Evolutionary conservation across 2,888 invertebrate genomes (phyloP).

Genomic region (Marronus borbonicus): DNA sequence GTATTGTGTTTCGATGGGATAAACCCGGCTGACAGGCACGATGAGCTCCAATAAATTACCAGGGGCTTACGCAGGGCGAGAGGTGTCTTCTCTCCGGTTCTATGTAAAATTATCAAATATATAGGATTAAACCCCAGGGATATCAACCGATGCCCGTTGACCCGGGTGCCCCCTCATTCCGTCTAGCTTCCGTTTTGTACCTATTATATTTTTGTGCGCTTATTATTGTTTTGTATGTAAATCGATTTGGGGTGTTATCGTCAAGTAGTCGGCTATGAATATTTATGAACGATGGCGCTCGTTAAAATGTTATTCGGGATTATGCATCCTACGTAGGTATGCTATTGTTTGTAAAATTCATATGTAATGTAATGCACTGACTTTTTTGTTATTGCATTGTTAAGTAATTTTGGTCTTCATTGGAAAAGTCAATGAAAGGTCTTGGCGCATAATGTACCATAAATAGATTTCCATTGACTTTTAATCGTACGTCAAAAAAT

Average conservation of each 20-base stretch:
- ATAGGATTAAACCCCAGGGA: conserved; percentile 43
- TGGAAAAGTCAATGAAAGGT: too few species aligned
- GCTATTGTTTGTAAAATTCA: too few species aligned
- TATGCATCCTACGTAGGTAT: neutral
- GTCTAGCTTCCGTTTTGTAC: conserved; percentile 6
- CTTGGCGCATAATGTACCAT: too few species aligned
- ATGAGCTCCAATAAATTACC: conserved; percentile 46
- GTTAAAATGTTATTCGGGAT: neutral
- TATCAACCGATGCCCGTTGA: conserved; percentile 18
- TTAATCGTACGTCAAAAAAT: too few species aligned
- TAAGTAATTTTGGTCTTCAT: too few species aligned
- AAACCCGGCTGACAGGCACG: conserved; percentile 46
- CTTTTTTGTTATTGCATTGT: too few species aligned
- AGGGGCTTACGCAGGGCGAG: conserved; percentile 31
- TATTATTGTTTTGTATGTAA: conserved; percentile 35
- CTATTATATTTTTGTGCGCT: conserved; percentile 21
- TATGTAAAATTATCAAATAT: conserved; percentile 46
- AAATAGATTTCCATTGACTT: too few species aligned
- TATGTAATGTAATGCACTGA: too few species aligned
- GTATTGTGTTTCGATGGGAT: conserved; percentile 20
- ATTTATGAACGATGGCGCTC: neutral
- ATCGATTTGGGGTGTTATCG: conserved; percentile 20
- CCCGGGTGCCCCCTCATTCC: conserved; percentile 8
- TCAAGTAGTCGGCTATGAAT: conserved; percentile 7
- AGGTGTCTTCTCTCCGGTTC: conserved; percentile 23